Base-by-base conservation (phyloP, 2,888 invertebrate genomes). In the Ochropleura leucogaster region DNA sequence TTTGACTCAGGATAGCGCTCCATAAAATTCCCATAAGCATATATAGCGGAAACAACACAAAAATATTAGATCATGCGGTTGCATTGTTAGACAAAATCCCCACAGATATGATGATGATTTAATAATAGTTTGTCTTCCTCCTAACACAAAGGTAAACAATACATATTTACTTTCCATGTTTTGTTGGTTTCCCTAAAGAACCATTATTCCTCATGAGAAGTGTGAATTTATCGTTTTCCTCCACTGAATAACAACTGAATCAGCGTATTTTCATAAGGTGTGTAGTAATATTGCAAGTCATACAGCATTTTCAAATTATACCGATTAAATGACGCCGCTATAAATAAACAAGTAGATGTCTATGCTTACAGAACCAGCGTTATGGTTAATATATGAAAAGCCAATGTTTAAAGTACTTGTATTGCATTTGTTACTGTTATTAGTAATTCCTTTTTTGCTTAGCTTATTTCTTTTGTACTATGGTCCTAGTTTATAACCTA, bases 371-470 rank as follows among this genome's bases (percentile, higher is more conserved):
- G 30, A 30, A 30, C 30, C 30, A 99, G 85, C 98, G 97, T 83
- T 98, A 12, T n/a, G 0, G 5, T 14, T 30, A 30, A 5, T 40
- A 9, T 40, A 46, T 51, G n/a, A 14, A 53, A 44, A 51, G 14
- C 9, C 18, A 14, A 44, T 18, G 20, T 68, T 20, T 96, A 99
- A 99, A 75, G 99, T 95, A 89, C 99, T 99, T 80, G 99, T 97
- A 91, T 98, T 99, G 0, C 1, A 30, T 30, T 2, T 30, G 30
- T 30, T 30, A 30, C 30, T 30, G 30, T 30, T 30, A 30, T 30
- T 30, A 30, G 30, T 30, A 30, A 30, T 30, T 30, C 30, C 30
- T 30, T 30, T 30, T 30, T 2, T 30, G 30, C 1, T 30, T 30
- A 30, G 30, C 1, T 30, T 30, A 30, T 30, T 30, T 30, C 30